Evolutionary conservation across 2,797 vertebrate genomes (phyloP).

Genomic region (Hephaestus fuliginosus): DNA sequence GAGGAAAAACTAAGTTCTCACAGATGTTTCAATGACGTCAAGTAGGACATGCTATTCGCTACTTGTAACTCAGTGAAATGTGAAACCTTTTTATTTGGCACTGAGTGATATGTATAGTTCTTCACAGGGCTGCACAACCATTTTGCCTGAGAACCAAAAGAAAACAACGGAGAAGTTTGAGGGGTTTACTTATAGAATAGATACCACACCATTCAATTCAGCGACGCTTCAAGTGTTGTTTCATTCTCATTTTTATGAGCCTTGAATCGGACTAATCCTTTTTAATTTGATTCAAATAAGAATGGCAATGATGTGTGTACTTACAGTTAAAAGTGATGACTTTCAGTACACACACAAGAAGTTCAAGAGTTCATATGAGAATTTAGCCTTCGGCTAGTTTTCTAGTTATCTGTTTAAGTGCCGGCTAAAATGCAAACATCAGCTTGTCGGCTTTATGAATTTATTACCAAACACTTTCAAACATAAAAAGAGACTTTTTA

Average conservation of each 20-base stretch:
- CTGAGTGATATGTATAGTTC: background rate
- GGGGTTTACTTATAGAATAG: background rate
- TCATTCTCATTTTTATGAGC: background rate
- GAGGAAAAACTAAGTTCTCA: slow-evolving; percentile 64
- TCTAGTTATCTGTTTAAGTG: background rate
- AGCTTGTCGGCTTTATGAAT: background rate
- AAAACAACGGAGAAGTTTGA: background rate
- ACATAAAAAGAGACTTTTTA: background rate
- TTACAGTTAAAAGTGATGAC: background rate
- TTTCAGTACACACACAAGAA: background rate
- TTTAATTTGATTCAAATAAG: background rate
- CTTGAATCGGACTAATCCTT: background rate
- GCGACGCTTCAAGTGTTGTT: background rate
- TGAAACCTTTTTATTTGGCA: slow-evolving; percentile 28
- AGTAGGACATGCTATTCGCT: slow-evolving; percentile 3
- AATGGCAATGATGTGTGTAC: background rate
- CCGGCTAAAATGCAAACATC: background rate
- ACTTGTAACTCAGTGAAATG: slow-evolving; percentile 33
- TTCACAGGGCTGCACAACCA: slow-evolving; percentile 3
- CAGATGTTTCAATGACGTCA: slow-evolving; percentile 64
- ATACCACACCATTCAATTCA: background rate
- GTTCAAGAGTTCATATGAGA: background rate
- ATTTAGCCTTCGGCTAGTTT: background rate
- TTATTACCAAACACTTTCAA: background rate
- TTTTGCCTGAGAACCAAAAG: background rate